A percentile compares a stretch with the other conserved stretches of the same genome.
Evolutionary conservation across 2,797 vertebrate genomes (phyloP).

Genomic region (Myotis pilosus): DNA sequence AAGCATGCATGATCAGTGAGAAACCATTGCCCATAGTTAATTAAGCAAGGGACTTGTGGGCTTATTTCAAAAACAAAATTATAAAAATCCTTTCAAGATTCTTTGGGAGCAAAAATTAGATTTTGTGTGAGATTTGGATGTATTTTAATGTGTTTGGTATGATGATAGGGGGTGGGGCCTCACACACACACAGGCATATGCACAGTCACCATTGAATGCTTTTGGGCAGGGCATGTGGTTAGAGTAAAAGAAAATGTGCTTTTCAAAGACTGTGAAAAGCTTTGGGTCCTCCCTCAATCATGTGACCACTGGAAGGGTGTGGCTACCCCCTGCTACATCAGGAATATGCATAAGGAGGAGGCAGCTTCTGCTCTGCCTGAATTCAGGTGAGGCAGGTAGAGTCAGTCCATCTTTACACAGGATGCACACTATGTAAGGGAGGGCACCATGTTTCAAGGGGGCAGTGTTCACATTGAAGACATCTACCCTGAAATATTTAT

Average conservation of each 20-base stretch:
- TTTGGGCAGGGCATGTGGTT: background rate
- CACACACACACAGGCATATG: background rate
- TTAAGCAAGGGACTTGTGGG: constrained; percentile 41
- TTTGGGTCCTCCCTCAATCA: background rate
- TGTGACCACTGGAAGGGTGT: background rate
- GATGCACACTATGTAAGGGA: background rate
- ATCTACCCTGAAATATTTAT: background rate
- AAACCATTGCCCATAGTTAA: constrained; percentile 28
- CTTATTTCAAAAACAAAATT: constrained; percentile 52
- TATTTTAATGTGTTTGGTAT: constrained; percentile 35
- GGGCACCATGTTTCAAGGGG: background rate
- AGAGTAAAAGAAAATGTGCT: background rate
- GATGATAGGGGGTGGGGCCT: background rate
- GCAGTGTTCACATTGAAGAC: background rate
- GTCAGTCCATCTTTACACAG: background rate
- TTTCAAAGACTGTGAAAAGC: background rate
- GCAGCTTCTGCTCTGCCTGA: background rate
- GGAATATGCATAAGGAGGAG: background rate
- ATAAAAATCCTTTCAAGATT: constrained; percentile 51
- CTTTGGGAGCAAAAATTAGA: background rate
- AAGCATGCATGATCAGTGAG: background rate
- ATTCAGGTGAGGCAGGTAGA: background rate
- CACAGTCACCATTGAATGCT: background rate
- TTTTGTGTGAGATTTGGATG: constrained; percentile 7
- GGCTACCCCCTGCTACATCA: background rate